phyloP scores from a whole-genome alignment of 2,113 vertebrate species.

The Macquaria australasica region DNA sequence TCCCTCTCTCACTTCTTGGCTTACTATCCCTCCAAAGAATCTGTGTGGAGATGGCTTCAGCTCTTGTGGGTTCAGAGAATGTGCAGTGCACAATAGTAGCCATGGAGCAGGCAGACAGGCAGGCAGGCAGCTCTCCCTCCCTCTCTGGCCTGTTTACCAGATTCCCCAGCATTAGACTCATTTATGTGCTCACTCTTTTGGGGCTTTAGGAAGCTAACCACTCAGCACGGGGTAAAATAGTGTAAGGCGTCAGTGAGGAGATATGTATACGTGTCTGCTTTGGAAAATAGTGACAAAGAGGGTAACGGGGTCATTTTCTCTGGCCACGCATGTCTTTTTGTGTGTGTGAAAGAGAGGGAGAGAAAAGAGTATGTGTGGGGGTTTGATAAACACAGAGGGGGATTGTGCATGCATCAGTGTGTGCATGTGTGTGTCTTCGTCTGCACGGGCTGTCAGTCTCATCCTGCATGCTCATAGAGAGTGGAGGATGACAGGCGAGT shows the following conservation, averaged over 20 bases:
- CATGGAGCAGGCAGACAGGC: conserved; percentile 80
- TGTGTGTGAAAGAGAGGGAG: conserved; percentile 41
- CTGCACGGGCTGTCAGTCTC: conserved; percentile 84
- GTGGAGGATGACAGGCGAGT: conserved; percentile 95
- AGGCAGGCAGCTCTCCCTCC: conserved; percentile 77
- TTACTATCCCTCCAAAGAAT: conserved; percentile 81
- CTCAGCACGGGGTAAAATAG: conserved; percentile 53
- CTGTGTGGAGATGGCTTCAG: conserved; percentile 82
- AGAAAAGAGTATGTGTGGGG: conserved; percentile 52
- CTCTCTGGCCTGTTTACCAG: conserved; percentile 83
- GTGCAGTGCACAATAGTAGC: conserved; percentile 84
- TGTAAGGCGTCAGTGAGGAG: conserved; percentile 24
- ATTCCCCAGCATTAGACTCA: conserved; percentile 82
- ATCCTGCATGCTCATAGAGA: conserved; percentile 88
- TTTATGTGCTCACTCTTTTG: conserved; percentile 76
- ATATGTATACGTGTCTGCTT: conserved; percentile 31
- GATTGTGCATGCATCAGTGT: conserved; percentile 62
- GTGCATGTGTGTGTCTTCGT: conserved; percentile 72
- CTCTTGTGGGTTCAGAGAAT: conserved; percentile 84
- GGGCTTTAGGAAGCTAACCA: conserved; percentile 61
- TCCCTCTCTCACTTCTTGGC: conserved; percentile 78
- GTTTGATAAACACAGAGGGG: conserved; percentile 73
- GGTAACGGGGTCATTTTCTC: conserved; percentile 59
- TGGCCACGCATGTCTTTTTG: conserved; percentile 38
- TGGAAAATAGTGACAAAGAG: conserved; percentile 57